These are phyloP conservation scores for Micrastur ruficollis DNA, from an alignment of 2,797 vertebrate genomes.

Conservation along the genomic window DNA sequence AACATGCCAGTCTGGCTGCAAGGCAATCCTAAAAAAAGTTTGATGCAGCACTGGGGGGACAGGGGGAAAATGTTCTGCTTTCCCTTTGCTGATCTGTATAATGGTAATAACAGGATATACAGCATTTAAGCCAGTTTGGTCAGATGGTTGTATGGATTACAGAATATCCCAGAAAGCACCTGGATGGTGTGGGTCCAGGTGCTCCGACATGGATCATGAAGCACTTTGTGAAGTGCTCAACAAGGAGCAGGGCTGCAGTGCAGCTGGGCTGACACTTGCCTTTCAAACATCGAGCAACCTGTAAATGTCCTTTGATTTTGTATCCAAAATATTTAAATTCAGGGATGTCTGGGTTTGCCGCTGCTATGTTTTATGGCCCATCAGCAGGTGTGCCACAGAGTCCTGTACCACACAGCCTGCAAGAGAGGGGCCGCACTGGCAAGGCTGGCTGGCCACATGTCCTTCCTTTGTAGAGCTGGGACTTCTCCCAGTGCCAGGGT, in stretches of 20 bases:
- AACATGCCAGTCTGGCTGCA: not conserved
- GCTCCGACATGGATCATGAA: not conserved
- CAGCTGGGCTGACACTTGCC: not conserved
- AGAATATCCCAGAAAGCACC: not conserved
- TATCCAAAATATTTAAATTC: not conserved
- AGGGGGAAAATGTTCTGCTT: not conserved
- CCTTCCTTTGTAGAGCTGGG: not conserved
- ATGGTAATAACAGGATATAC: not conserved
- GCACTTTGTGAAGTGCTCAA: not conserved
- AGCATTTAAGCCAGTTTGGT: not conserved
- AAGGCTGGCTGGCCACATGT: not conserved
- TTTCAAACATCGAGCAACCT: not conserved
- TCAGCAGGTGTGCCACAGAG: not conserved
- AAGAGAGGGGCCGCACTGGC: not conserved
- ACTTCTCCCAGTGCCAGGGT: not conserved
- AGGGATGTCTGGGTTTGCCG: not conserved
- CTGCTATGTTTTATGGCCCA: not conserved
- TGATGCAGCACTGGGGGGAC: rapidly evolving
- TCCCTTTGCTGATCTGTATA: not conserved
- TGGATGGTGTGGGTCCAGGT: not conserved
- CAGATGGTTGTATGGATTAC: not conserved
- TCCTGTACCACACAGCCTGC: not conserved
- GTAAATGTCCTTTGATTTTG: not conserved
- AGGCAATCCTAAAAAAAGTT: not conserved
- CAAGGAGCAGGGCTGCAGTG: not conserved